These are phyloP conservation scores for Hycleus cichorii DNA, from an alignment of 1,140 invertebrate genomes.

Conservation along the genomic window DNA sequence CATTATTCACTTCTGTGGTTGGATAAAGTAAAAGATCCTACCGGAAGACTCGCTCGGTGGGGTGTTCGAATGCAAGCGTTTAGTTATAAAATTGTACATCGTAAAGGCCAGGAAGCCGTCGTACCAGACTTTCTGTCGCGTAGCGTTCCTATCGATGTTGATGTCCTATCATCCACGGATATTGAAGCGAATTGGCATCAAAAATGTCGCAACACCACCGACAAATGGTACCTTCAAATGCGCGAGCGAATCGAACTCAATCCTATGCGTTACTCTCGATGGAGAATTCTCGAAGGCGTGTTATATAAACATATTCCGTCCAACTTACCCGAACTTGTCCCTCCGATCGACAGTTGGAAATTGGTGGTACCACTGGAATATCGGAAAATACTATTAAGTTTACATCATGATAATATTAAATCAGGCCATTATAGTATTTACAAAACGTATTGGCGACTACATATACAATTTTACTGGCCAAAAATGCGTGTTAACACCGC, in stretches of 20 bases:
- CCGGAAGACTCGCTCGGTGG: slow-evolving; percentile 41
- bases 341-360: not conserved
- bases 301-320: slow-evolving; percentile 5
- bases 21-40: slow-evolving; percentile 37
- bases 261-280: not conserved
- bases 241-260: not conserved
- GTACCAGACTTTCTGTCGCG: slow-evolving; percentile 37
- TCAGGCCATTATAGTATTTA: slow-evolving; percentile 26
- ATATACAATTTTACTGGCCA: slow-evolving; percentile 31
- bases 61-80: slow-evolving; percentile 37
- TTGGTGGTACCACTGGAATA: not conserved
- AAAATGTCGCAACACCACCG: not conserved
- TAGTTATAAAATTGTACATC: slow-evolving; percentile 38
- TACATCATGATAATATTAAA: slow-evolving; percentile 3
- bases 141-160: too few species aligned
- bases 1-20: slow-evolving; percentile 43
- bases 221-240: slow-evolving; percentile 7
- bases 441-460: slow-evolving; percentile 25
- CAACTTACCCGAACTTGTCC: not conserved
- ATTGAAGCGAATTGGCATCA: not conserved
- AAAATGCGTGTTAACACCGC: slow-evolving; percentile 27
- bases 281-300: not conserved
- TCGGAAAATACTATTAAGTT: not conserved
- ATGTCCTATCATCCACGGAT: too few species aligned
- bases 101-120: slow-evolving; percentile 30